Evolutionary conservation across 2,888 invertebrate species (phyloP), one percentile per base, ranked within the genome.

Genomic region (Parnassius smintheus): DNA sequence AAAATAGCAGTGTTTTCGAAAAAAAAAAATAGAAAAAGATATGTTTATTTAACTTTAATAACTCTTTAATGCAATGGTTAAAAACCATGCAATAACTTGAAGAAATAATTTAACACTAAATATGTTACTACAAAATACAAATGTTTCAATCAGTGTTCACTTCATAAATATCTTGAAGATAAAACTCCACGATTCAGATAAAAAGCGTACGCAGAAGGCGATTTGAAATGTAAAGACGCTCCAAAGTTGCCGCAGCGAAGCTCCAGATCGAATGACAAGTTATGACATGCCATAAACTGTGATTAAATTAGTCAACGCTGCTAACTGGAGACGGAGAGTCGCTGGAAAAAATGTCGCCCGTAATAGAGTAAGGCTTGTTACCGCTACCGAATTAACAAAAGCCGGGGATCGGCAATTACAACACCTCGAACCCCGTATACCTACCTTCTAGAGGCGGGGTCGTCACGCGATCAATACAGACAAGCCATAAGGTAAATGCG

Each of bases 351-450:
- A 83, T 75, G 77, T 77, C 75, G 79, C 80, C 85, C 82, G 86
- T 86, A 88, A 88, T 85, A 84, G 85, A 81, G 76, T 74, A 79
- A 70, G 81, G 82, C 85, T 85, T 83, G 85, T 83, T 80, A 79
- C 78, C 69, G 88, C 89, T 89, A 86, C 91, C 81, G 89, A 85
- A 86, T 88, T 88, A 88, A 88, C 86, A 83, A 83, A 78, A 78
- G 72, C 66, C 77, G 79, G 82, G 84, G 80, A 83, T 85, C 84
- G 81, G 85, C 85, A 82, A 86, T 88, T 86, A 87, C 83, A 68
- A 71, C 85, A 80, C 81, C 80, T 81, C 80, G 13, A 49, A 49
- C 13, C 41, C 25, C 13, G 46, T 35, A 9, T 25, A 18, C 55
- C 55, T 41, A 52, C 52, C 52, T n/a, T 35, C 25, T 13, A 9